Evolutionary conservation across 2,797 vertebrate species (phyloP), one percentile per base, ranked within the genome.

Genomic region (Macroramphosus scolopax): DNA sequence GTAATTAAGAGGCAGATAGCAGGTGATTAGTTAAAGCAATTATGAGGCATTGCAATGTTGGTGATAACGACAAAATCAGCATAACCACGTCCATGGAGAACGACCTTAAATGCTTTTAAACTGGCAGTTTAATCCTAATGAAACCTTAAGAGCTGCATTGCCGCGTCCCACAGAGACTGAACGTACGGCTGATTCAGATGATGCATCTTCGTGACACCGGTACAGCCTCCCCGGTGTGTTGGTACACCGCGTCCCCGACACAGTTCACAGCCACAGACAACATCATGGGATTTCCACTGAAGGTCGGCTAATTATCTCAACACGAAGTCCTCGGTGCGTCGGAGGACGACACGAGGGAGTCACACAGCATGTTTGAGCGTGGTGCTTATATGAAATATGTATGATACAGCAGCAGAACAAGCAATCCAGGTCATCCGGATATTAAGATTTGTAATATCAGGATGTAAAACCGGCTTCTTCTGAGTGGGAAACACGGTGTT

Each of bases 341-440:
- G n/a, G n/a, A n/a, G n/a, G n/a, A n/a, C n/a, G n/a, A n/a, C 3
- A 52, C 46, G 26, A 33, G 24, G 42, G 13, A 63, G 51, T 63
- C 60, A 61, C 49, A 46, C 25, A 18, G 64, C 44, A 60, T 61
- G 44, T 46, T 5, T 15, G 17, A 68, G 40, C 12, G 7, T 3
- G 15, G 13, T 5, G 15, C 33, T 24, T 25, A 20, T 6, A 57
- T 63, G 24, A 73, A 74, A 76, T 66, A 77, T 75, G 57, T 4
- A 74, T 52, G 26, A 54, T 22, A 66, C 29, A 22, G 28, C 25
- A 62, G 47, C 32, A 34, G 24, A 38, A 52, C 37, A 36, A 39
- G 33, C 7, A n/a, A 54, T 61, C 62, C 45, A 53, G 57, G 56
- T 62, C 60, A 56, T 33, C 13, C n/a, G n/a, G n/a, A n/a, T n/a